Conservation (phyloP, 2,888 invertebrate genomes). For the Aspidiotus rigidus region DNA sequence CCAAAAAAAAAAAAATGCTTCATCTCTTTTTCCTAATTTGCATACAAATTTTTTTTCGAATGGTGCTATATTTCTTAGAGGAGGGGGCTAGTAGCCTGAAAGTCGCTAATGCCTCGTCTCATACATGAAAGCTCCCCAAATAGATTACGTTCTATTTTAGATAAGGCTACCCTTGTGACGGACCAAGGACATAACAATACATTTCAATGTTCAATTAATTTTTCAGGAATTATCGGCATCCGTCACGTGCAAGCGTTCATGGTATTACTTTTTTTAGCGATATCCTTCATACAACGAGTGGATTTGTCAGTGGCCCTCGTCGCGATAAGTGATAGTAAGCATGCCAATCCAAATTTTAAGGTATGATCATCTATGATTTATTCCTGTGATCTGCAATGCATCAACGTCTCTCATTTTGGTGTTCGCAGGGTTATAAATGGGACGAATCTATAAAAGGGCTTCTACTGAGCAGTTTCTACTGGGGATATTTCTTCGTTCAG, state of each 20-base stretch:
- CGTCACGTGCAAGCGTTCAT: slow-evolving; percentile 23
- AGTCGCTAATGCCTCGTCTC: too few species aligned
- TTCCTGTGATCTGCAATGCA: too few species aligned
- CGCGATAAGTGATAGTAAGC: neutral
- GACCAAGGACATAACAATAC: neutral
- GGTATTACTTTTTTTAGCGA: slow-evolving; percentile 11
- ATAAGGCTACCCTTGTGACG: too few species aligned
- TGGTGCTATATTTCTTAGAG: too few species aligned
- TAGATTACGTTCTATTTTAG: too few species aligned
- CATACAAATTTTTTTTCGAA: too few species aligned
- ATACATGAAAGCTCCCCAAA: too few species aligned
- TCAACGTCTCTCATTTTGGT: too few species aligned
- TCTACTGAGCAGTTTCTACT: slow-evolving; percentile 27
- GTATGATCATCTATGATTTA: neutral
- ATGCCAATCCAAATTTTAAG: slow-evolving; percentile 15
- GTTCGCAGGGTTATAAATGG: slow-evolving; percentile 21
- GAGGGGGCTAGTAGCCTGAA: too few species aligned
- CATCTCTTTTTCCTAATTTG: too few species aligned
- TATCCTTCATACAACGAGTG: slow-evolving; percentile 13
- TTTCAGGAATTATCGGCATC: slow-evolving; percentile 6
- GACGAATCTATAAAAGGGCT: neutral
- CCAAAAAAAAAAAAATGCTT: too few species aligned
- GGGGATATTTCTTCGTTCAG: slow-evolving; percentile 25
- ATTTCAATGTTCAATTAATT: neutral
- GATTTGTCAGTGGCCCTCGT: slow-evolving; percentile 17